Evolutionary conservation across 1,140 invertebrate genomes (phyloP), one percentile per base, ranked within the genome.

Genomic region (Solenopsis fugax): DNA sequence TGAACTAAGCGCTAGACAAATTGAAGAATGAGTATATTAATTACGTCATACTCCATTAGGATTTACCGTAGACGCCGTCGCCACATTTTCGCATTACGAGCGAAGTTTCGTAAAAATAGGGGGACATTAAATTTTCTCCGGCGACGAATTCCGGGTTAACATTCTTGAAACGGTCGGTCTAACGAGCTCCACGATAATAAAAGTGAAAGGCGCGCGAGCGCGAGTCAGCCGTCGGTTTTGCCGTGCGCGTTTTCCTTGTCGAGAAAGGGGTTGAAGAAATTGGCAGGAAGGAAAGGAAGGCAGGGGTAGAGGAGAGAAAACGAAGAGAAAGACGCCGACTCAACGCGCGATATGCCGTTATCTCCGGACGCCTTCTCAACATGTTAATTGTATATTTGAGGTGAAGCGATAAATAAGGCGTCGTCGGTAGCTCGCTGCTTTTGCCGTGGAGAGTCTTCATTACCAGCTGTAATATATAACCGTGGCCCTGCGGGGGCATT

Each of bases 371-470:
- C 18, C 80, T 90, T 92, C 89, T 92, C 90, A 91, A 92, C 91
- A 91, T 90, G 92, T 92, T 92, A 92, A 92, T 92, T 92, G 90
- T 92, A 92, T 92, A 92, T 91, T 92, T 92, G 89, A 92, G 90
- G 86, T 78, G 90, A 91, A 88, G 78, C 76, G 90, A 92, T 92
- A 92, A 91, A 92, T 88, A 92, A 92, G 89, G 75, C 77, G 41
- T 85, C 64, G 86, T 86, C 86, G 86, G 89, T 88, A 88, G 90
- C 90, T 81, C 65, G 80, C 73, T 75, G 85, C 84, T 77, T 71
- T 67, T 89, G 71, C 69, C 80, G 37, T 24, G 67, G 54, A 50
- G 89, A 92, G 91, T 91, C 92, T 92, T 92, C 90, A 92, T 92
- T 92, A 92, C 85, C 82, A 78, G 64, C 54, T 82, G 90, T 88